Percentiles rank a stretch among this genome's conserved stretches.
phyloP scores from a whole-genome alignment of 1,140 invertebrate species.

The Calephelis nemesis region DNA sequence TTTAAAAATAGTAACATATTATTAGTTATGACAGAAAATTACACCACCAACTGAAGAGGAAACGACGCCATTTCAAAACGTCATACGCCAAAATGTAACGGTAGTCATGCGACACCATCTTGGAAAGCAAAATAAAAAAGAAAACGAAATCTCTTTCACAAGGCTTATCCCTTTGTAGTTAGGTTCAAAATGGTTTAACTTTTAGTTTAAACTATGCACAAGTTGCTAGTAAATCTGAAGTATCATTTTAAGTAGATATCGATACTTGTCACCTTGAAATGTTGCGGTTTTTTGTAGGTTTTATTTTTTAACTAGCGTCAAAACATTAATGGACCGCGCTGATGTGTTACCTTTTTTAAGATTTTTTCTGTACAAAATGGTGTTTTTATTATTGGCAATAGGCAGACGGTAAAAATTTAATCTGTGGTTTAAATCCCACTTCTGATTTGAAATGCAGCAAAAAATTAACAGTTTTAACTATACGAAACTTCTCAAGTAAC shows the following conservation, averaged over 20 bases:
- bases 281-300: slow-evolving; percentile 49
- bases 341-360: not conserved
- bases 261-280: slow-evolving; percentile 52
- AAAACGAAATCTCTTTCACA: slow-evolving; percentile 8
- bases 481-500: too few species aligned
- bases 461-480: too few species aligned
- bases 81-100: slow-evolving; percentile 51
- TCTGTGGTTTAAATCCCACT: too few species aligned
- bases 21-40: slow-evolving; percentile 54
- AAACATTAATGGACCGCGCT: not conserved
- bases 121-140: slow-evolving; percentile 22
- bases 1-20: slow-evolving; percentile 18
- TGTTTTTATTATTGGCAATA: not conserved
- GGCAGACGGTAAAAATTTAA: not conserved
- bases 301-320: slow-evolving; percentile 33
- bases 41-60: slow-evolving; percentile 51
- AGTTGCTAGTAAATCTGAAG: slow-evolving; percentile 29
- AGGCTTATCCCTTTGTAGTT: slow-evolving; percentile 18
- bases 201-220: slow-evolving; percentile 20
- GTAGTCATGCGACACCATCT: slow-evolving; percentile 53
- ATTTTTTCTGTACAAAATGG: not conserved
- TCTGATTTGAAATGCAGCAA: too few species aligned
- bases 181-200: slow-evolving; percentile 30
- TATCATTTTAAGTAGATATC: slow-evolving; percentile 59
- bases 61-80: slow-evolving; percentile 50